Percentiles rank a stretch among this genome's conserved stretches.
These are phyloP conservation scores for Cataglyphis rosenhaueri DNA, from an alignment of 2,888 invertebrate genomes.

Conservation along the genomic window DNA sequence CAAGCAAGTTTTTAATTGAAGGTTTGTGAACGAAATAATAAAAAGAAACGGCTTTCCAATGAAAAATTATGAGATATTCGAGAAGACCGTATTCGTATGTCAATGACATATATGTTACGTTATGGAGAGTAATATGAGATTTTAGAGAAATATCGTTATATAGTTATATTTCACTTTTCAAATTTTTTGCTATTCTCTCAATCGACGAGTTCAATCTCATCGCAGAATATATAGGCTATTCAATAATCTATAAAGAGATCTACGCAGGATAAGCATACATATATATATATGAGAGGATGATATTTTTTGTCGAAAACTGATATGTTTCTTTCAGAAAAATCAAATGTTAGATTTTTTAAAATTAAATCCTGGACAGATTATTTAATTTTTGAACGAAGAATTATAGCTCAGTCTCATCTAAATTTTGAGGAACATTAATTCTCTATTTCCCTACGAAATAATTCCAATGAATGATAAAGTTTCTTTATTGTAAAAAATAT, in stretches of 20 bases:
- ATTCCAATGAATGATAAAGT: slow-evolving; percentile 17
- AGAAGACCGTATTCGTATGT: background rate
- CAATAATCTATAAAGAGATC: background rate
- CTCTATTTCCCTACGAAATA: background rate
- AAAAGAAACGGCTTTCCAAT: background rate
- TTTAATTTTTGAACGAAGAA: background rate
- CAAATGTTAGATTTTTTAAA: background rate
- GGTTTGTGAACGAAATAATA: background rate
- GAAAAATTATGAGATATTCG: slow-evolving; percentile 7
- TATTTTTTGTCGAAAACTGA: background rate
- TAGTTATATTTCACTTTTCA: background rate
- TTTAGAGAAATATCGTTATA: background rate
- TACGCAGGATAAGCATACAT: background rate
- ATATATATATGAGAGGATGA: background rate
- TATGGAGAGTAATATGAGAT: background rate
- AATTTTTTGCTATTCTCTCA: background rate
- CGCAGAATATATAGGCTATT: background rate
- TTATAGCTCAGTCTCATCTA: background rate
- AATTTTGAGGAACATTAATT: background rate
- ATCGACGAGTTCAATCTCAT: background rate
- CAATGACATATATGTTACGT: background rate
- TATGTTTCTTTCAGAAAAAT: background rate
- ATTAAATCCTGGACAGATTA: background rate
- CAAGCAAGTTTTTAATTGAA: slow-evolving; percentile 44
- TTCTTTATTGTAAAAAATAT: slow-evolving; percentile 61